phyloP scores from a whole-genome alignment of 2,888 invertebrate species.

The Boloria selene region DNA sequence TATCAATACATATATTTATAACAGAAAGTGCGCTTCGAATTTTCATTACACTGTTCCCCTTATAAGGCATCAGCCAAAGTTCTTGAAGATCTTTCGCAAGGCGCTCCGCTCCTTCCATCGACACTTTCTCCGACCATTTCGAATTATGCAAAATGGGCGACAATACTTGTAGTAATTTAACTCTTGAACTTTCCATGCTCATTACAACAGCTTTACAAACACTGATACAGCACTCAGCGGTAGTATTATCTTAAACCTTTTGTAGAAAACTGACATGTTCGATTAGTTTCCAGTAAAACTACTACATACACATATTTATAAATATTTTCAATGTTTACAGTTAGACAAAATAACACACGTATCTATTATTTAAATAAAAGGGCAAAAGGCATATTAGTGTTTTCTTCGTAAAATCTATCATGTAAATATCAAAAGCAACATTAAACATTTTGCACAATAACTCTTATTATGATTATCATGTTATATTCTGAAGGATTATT shows the following conservation, averaged over 20 bases:
- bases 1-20: constrained; percentile 36
- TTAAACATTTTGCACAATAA: not conserved
- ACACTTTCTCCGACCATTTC: constrained; percentile 68
- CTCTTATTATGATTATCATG: not conserved
- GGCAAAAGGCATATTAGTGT: too few species aligned
- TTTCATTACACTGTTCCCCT: constrained; percentile 37
- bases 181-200: constrained; percentile 37
- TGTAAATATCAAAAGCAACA: too few species aligned
- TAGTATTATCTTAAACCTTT: constrained; percentile 2
- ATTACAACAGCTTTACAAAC: constrained; percentile 31
- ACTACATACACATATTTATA: too few species aligned
- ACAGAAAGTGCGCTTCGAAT: constrained; percentile 34
- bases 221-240: constrained; percentile 7
- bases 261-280: not conserved
- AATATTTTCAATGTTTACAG: too few species aligned
- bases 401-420: too few species aligned
- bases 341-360: too few species aligned
- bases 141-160: constrained; percentile 59
- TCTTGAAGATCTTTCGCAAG: constrained; percentile 64
- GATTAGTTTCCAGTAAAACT: too few species aligned
- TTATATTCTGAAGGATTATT: not conserved
- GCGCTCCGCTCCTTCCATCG: constrained; percentile 68
- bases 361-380: too few species aligned
- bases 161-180: constrained; percentile 41
- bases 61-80: constrained; percentile 40